phyloP scores from a whole-genome alignment of 2,888 invertebrate genomes.

The Oegoconia quadripuncta region DNA sequence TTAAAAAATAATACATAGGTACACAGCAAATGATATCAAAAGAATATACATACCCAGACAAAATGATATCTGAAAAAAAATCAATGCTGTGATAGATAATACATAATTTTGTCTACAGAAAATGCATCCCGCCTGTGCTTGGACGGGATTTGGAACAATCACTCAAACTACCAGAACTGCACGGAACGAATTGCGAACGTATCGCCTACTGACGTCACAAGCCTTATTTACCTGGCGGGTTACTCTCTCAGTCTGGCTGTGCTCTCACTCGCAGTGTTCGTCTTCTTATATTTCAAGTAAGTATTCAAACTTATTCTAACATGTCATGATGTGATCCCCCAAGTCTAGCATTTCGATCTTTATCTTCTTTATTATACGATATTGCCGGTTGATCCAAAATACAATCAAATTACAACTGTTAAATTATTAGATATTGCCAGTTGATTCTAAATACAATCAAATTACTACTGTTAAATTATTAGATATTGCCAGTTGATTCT shows the following conservation, averaged over 20 bases:
- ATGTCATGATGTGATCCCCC: neutral
- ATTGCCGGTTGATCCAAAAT: too few relatives aligned
- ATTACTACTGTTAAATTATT: too few relatives aligned
- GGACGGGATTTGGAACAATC: slow-evolving; percentile 91
- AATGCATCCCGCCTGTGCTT: slow-evolving; percentile 90
- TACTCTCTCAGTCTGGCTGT: slow-evolving; percentile 91
- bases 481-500: too few relatives aligned
- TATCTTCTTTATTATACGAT: too few relatives aligned
- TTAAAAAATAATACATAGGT: too few relatives aligned
- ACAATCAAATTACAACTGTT: too few relatives aligned
- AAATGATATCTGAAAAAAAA: too few relatives aligned
- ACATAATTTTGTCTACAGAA: slow-evolving; percentile 77
- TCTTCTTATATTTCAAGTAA: slow-evolving; percentile 95
- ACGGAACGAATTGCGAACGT: slow-evolving; percentile 78
- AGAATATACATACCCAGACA: too few relatives aligned
- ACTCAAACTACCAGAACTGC: slow-evolving; percentile 87
- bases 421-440: too few relatives aligned
- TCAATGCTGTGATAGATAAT: neutral
- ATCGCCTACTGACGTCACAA: slow-evolving; percentile 83
- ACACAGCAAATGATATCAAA: too few relatives aligned
- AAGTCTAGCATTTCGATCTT: too few relatives aligned
- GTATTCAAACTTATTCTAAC: slow-evolving; percentile 32
- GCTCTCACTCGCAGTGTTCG: slow-evolving; percentile 88
- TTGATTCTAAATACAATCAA: too few relatives aligned
- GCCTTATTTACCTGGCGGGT: slow-evolving; percentile 90